A percentile compares a stretch with the other conserved stretches of the same genome.
These are phyloP conservation scores for Hephaestus fuliginosus DNA, from an alignment of 2,797 vertebrate species.

Conservation along the genomic window DNA sequence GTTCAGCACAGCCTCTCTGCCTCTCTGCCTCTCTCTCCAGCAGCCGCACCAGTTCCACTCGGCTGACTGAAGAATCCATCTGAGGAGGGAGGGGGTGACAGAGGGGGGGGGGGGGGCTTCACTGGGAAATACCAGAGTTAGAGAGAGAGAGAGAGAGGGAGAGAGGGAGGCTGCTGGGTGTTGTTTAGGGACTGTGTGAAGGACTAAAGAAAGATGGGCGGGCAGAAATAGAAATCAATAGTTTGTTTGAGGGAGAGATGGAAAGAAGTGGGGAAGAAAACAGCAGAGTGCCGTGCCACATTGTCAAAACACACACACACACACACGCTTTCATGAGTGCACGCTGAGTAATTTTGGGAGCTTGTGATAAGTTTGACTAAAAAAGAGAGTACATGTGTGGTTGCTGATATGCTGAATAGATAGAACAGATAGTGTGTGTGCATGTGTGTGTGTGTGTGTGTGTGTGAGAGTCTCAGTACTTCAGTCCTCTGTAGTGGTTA, in stretches of 20 bases:
- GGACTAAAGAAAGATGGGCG: conserved; percentile 58
- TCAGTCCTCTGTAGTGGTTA: conserved; percentile 50
- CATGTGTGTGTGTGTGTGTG: conserved; percentile 30
- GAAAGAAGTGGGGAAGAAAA: conserved; percentile 45
- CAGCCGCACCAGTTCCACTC: conserved; percentile 83
- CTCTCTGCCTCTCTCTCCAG: conserved; percentile 72
- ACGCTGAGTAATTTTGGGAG: not conserved
- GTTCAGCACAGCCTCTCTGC: conserved; percentile 70
- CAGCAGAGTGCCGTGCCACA: conserved; percentile 30
- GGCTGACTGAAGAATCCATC: conserved; percentile 84
- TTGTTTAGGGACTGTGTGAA: conserved; percentile 49
- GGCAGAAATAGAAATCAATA: conserved; percentile 64
- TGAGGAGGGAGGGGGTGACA: conserved; percentile 62
- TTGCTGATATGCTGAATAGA: conserved; percentile 13
- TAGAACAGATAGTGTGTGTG: not conserved
- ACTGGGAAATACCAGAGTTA: conserved; percentile 76
- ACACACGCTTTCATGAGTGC: conserved; percentile 6
- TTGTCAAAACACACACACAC: not conserved
- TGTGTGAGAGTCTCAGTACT: conserved; percentile 26
- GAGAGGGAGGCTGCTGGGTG: conserved; percentile 11
- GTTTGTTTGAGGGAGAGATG: conserved; percentile 45
- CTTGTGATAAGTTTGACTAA: conserved; percentile 12
- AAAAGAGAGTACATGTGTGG: not conserved
- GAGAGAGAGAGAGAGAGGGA: conserved; percentile 31
- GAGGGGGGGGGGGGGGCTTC: conserved; percentile 34